Base-by-base conservation (phyloP, 2,888 invertebrate species). In the Drosophila infuscata region DNA sequence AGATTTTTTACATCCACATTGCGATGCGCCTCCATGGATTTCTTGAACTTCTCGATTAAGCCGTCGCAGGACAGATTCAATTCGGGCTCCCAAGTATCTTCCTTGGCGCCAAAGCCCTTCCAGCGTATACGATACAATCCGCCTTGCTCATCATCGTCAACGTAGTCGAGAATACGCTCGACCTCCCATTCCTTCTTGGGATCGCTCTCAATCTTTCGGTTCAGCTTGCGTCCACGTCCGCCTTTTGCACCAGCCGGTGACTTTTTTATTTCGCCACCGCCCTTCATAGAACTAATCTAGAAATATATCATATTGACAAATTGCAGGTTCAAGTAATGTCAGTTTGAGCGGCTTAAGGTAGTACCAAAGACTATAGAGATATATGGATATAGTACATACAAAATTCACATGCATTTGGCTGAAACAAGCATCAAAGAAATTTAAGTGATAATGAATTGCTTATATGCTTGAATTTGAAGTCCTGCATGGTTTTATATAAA, bases 21-120 rank as follows among this genome's bases (percentile, higher is more conserved):
- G 33, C 88, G 79, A 52, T 90, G 85, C 3, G 80, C 76, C 0
- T 88, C 79, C 49, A 91, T 95, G 93, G 96, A 96, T 29, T 94
- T 94, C 95, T 96, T 95, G 89, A 96, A 97, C 83, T 95, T 96
- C 25, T 95, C 94, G 36, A 97, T 96, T 9, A 97, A 92, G 51
- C 97, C 96, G 0, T 95, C 93, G 90, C 97, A 97, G 83, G 95
- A 95, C 59, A 97, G 94, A 91, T 97, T 95, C 58, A 95, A 94
- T 90, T 97, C 97, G 0, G 97, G 97, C 91, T 97, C 97, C 97
- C 97, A 97, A 0, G 96, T 96, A 89, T 96, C 96, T 70, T 96
- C 95, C 58, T 95, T 94, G 20, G 94, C 91, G 0, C 95, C 94
- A 94, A 96, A 97, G 30, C 97, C 97, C 91, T 97, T 97, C 97